Conservation (phyloP, 1,140 invertebrate genomes). For the Ceratina australensis region DNA sequence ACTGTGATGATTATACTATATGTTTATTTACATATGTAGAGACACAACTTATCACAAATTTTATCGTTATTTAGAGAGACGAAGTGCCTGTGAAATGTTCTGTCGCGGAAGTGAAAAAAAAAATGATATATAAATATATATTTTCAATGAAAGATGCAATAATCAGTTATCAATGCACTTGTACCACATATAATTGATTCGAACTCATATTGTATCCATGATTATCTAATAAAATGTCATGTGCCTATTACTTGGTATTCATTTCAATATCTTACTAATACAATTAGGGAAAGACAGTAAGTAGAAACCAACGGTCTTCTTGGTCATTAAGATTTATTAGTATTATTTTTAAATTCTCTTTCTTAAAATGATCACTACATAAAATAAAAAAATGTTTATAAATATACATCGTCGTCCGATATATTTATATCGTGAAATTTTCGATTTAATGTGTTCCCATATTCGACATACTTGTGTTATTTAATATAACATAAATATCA, state of each 20-base stretch:
- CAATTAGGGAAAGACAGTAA: slow-evolving; percentile 8
- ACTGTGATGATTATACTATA: slow-evolving; percentile 62
- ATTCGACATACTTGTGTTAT: not conserved
- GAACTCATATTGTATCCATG: slow-evolving; percentile 67
- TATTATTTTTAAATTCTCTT: slow-evolving; percentile 33
- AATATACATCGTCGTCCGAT: not conserved
- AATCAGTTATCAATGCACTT: slow-evolving; percentile 65
- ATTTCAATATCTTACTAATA: slow-evolving; percentile 25
- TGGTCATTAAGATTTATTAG: slow-evolving; percentile 51
- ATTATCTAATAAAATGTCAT: slow-evolving; percentile 70
- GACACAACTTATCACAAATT: slow-evolving; percentile 65
- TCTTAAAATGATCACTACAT: slow-evolving; percentile 33
- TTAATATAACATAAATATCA: not conserved
- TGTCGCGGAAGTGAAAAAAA: slow-evolving; percentile 56
- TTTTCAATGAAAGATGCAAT: slow-evolving; percentile 71
- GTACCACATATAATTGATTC: slow-evolving; percentile 59
- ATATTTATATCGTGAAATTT: not conserved
- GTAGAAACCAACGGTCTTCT: slow-evolving; percentile 11
- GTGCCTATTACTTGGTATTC: slow-evolving; percentile 58
- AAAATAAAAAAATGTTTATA: slow-evolving; percentile 45
- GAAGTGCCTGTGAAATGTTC: slow-evolving; percentile 73
- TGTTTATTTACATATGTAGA: slow-evolving; percentile 52
- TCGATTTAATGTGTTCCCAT: not conserved
- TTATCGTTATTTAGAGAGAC: slow-evolving; percentile 66
- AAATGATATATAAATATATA: slow-evolving; percentile 62